Evolutionary conservation across 2,888 invertebrate genomes (phyloP), one percentile per base, ranked within the genome.

Genomic region (Bellardia bayeri): DNA sequence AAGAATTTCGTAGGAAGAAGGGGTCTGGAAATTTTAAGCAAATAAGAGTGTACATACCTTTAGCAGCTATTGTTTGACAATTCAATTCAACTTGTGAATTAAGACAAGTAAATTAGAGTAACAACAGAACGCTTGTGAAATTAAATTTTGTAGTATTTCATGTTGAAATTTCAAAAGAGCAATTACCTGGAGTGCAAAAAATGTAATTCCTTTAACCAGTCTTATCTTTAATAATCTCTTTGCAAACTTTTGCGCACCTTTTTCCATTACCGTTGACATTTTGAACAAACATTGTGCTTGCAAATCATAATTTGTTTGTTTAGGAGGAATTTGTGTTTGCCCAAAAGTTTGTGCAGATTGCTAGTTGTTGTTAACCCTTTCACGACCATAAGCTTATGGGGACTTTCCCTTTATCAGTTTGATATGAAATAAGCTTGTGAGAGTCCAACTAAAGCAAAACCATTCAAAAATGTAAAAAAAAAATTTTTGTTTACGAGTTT

Each of bases 231-330:
- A 8, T 58, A 42, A 66, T 30, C 23, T 9, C 33, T 54, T 63
- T 40, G 23, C 11, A 14, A 45, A 63, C 23, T 49, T 68, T 80
- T 3, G 40, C 23, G 7, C 14, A 37, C 14, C 37, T 68, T 37
- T 64, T 40, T 68, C 9, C 30, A 45, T 49, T 13, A 56, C 45
- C 58, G 13, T 66, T 82, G 74, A 74, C 66, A 74, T 82, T 79
- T 74, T 45, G 45, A 6, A 16, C 9, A 61, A 51, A 51, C 37
- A 49, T 54, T 45, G 14, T 37, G 4, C 40, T 71, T 37, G 3
- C 23, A 80, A 66, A 71, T 61, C 61, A 61, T 71, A 71, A 80
- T 63, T 80, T 72, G 40, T 72, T 80, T 54, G 63, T 42, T 80
- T 72, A 23, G 11, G 16, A 54, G 71, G 71, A 54, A 80, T 72